Evolutionary conservation across 2,888 invertebrate species (phyloP), one percentile per base, ranked within the genome.

Genomic region (Allophyes oxyacanthae): DNA sequence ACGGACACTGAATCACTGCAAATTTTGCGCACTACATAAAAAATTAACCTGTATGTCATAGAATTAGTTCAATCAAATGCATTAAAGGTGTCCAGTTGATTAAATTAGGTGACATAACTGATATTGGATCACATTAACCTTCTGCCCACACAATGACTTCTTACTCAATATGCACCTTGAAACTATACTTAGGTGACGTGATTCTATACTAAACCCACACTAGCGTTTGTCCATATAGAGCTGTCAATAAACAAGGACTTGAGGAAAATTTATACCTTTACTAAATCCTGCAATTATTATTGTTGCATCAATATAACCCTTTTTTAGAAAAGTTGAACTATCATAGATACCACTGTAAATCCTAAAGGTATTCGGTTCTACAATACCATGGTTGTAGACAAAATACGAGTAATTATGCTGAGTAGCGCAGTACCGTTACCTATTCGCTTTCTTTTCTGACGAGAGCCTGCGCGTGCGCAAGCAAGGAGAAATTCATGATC

Each of bases 401-500:
- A 75, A 79, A 78, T 66, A 78, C 62, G 49, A 72, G 71, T 74
- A 78, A 86, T 83, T 82, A 82, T 78, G 80, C 77, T 69, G 77
- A 81, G 72, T 81, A 75, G 82, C 75, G 62, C 78, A 66, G 79
- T 85, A 85, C 91, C 90, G 91, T 91, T 91, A 90, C 72, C 80
- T 82, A 88, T 84, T 87, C 87, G 87, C 91, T 91, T 91, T 91
- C 91, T 88, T 90, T 88, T 88, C 81, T 77, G 75, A 38, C 53
- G 63, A 75, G 76, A 69, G 73, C 78, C 78, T 75, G 77, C 70
- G 76, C 76, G 74, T 67, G 72, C 71, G 72, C 66, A 15, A n/a
- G 66, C 58, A 72, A 63, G 77, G 83, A 81, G 84, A 86, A 84
- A 87, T 79, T 82, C 78, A 64, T 62, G 70, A 77, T 71, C 44